Conservation (phyloP, 92 coral and sea anemone genomes). For the Galaxea fascicularis region DNA sequence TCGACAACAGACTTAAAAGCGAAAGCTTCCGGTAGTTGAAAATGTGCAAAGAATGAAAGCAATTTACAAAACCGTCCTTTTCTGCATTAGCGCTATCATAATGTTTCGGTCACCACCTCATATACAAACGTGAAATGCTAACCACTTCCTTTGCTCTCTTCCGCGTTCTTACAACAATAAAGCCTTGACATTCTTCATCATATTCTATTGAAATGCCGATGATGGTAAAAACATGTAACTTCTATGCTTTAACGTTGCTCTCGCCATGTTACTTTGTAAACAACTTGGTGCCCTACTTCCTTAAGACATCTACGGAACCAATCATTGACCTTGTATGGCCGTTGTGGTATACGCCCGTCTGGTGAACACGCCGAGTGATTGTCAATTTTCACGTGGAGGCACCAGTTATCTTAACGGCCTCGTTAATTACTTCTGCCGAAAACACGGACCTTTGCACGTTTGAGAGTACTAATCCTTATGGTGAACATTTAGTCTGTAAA, state of each 20-base stretch:
- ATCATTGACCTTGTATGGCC: constrained; percentile 19
- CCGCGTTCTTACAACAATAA: constrained; percentile 25
- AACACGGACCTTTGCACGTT: constrained; percentile 14
- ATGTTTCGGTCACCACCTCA: not conserved
- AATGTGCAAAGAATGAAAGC: constrained; percentile 22
- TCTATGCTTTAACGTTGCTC: not conserved
- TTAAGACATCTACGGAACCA: constrained; percentile 12
- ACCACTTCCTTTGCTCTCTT: constrained; percentile 1
- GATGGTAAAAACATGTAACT: not conserved
- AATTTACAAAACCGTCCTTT: constrained; percentile 19
- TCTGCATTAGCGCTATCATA: constrained; percentile 3
- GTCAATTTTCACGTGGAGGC: constrained; percentile 25
- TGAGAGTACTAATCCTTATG: not conserved
- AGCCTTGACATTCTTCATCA: not conserved
- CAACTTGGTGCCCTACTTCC: constrained; percentile 32
- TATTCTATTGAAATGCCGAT: not conserved
- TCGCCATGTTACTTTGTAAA: constrained; percentile 27
- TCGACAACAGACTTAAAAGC: constrained; percentile 13
- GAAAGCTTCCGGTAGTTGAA: not conserved
- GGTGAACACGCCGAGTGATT: constrained; percentile 18
- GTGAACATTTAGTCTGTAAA: not conserved
- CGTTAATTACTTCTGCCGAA: not conserved
- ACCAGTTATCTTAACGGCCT: constrained; percentile 6
- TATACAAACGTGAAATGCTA: not conserved
- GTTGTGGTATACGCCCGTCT: constrained; percentile 37